Evolutionary conservation across 1,140 invertebrate species (phyloP).

Genomic region (Brachionus manjavacas): DNA sequence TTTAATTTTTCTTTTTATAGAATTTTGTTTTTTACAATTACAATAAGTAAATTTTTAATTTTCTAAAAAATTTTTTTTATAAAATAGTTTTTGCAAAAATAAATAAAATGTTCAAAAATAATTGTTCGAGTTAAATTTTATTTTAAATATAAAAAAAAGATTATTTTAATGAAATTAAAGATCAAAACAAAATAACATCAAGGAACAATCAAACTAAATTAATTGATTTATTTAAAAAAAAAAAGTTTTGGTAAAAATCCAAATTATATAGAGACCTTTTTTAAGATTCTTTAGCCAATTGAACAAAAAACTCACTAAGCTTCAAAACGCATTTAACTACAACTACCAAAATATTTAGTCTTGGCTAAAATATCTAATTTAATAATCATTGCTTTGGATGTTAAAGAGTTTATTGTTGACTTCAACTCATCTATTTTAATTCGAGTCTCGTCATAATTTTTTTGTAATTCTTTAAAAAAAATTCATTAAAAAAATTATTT

Average conservation of each 20-base stretch:
- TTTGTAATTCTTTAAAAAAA: slow-evolving; percentile 7
- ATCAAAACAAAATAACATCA: background rate
- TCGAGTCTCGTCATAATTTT: slow-evolving; percentile 10
- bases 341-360: slow-evolving; percentile 30
- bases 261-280: background rate
- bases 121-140: background rate
- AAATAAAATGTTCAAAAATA: background rate
- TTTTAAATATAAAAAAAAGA: background rate
- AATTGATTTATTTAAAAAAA: background rate
- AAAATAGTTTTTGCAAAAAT: background rate
- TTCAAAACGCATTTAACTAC: slow-evolving; percentile 23
- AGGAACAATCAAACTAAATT: background rate
- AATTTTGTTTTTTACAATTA: background rate
- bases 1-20: background rate
- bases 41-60: background rate
- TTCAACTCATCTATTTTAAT: background rate
- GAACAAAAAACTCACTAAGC: background rate
- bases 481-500: background rate
- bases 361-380: slow-evolving; percentile 34
- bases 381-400: slow-evolving; percentile 9
- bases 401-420: slow-evolving; percentile 19
- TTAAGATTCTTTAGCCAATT: background rate
- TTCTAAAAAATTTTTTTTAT: background rate
- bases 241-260: background rate
- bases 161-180: background rate